A percentile compares a stretch with the other conserved stretches of the same genome.
These are phyloP conservation scores for Ochropleura leucogaster DNA, from an alignment of 2,888 invertebrate species.

Conservation along the genomic window DNA sequence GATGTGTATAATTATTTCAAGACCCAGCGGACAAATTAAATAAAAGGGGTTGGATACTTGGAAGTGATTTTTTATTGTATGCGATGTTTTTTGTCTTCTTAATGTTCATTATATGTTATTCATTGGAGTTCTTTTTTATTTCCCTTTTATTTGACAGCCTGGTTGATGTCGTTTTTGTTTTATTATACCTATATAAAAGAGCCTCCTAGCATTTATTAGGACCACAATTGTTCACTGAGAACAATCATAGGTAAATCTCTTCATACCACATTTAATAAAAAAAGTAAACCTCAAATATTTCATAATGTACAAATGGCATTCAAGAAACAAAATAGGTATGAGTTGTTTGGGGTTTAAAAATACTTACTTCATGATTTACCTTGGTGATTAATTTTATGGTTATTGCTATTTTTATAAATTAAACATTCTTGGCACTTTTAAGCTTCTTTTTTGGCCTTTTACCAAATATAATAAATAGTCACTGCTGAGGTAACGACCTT, in stretches of 20 bases:
- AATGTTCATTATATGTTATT: constrained; percentile 21
- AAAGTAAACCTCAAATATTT: not conserved
- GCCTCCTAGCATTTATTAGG: not conserved
- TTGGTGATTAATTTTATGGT: not conserved
- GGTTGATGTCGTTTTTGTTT: not conserved
- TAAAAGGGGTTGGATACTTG: constrained; percentile 64
- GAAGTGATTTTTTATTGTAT: constrained; percentile 59
- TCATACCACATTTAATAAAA: not conserved
- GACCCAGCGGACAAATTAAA: constrained; percentile 63
- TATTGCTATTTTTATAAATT: not conserved
- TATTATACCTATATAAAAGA: not conserved
- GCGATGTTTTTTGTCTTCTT: constrained; percentile 44
- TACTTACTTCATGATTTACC: not conserved
- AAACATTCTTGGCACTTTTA: not conserved
- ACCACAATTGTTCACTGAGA: not conserved
- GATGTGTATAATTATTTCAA: constrained; percentile 77
- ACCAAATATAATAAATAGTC: constrained; percentile 13
- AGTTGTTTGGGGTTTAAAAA: not conserved
- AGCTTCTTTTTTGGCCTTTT: not conserved
- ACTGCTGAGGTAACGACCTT: not conserved
- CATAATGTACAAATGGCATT: not conserved
- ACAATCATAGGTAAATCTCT: not conserved
- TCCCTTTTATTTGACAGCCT: constrained; percentile 18
- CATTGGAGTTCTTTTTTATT: constrained; percentile 9
- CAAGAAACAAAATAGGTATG: not conserved